Evolutionary conservation across 2,113 vertebrate species (phyloP), one percentile per base, ranked within the genome.

Genomic region (Brachyistius frenatus): DNA sequence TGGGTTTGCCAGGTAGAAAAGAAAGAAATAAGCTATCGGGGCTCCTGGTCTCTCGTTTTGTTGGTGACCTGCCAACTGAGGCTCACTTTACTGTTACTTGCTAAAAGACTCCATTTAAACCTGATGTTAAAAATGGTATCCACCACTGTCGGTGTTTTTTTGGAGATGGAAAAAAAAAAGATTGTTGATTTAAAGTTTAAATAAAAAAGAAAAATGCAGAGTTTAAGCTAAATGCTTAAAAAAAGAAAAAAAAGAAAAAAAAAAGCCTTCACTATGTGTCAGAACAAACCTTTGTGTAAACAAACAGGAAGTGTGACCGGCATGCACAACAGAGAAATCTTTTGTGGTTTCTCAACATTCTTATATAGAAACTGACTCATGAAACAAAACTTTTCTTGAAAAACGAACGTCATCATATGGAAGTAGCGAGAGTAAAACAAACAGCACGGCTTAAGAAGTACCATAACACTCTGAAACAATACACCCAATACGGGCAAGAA

Each of bases 1-100:
- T 31, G 16, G 68, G 50, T 62, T 80, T 87, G 86, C 85, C 85
- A 89, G 85, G 79, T 86, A 79, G 84, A 77, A 4, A 78, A 70
- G 44, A 85, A 72, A 46, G 57, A 76, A 3, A 67, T 44, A 57
- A 78, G 50, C 36, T 71, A 9, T 23, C 14, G 60, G 49, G 64
- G 71, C 66, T 65, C 9, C 15, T 63, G 61, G 49, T 39, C n/a
- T 56, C 58, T 73, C 76, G 23, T 66, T 41, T 13, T 75, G 33
- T 73, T 66, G 65, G 53, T 67, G 60, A 46, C 73, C 66, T 58
- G 80, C 73, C 80, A 82, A 14, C 23, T 66, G 57, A 50, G 77
- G 70, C 23, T 55, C 9, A n/a, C 9, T 33, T 58, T 41, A 2
- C 11, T 71, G 8, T 50, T 50, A 2, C 49, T 63, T 44, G 13